These are phyloP conservation scores for Lepidurus apus DNA, from an alignment of 1,140 invertebrate species.

Conservation along the genomic window DNA sequence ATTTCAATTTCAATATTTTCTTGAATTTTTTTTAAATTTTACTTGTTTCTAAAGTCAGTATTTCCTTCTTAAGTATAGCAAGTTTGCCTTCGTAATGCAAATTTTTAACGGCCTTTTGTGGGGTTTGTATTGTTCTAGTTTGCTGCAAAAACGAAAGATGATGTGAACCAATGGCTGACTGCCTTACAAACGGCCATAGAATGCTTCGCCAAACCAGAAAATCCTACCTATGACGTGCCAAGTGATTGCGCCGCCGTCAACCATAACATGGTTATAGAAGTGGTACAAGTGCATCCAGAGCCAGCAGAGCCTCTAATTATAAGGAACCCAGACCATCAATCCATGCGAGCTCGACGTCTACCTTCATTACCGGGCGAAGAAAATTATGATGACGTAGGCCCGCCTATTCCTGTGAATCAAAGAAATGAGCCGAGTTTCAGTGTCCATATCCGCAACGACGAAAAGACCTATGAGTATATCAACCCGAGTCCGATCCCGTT, in stretches of 20 bases:
- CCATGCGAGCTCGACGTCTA: neutral
- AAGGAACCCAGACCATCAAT: neutral
- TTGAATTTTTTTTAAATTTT: neutral
- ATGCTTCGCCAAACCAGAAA: neutral
- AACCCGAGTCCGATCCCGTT: neutral
- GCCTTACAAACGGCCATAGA: neutral
- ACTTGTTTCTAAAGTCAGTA: no score
- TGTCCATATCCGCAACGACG: neutral
- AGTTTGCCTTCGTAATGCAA: no score
- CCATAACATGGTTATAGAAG: neutral
- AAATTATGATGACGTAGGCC: constrained; percentile 3
- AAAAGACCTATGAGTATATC: neutral
- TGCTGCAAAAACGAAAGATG: neutral
- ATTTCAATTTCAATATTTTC: neutral
- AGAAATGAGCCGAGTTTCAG: neutral
- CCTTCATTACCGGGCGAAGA: constrained; percentile 7
- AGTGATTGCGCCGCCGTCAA: neutral
- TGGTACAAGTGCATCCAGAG: neutral
- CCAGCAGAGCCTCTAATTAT: neutral
- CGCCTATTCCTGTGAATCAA: neutral
- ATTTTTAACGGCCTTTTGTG: no score
- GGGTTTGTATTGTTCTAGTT: neutral
- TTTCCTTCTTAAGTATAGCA: no score
- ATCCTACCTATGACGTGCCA: constrained; percentile 6
- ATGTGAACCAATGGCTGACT: neutral